Evolutionary conservation across 2,888 invertebrate genomes (phyloP), one percentile per base, ranked within the genome.

Genomic region (Strigamia transsilvanica): DNA sequence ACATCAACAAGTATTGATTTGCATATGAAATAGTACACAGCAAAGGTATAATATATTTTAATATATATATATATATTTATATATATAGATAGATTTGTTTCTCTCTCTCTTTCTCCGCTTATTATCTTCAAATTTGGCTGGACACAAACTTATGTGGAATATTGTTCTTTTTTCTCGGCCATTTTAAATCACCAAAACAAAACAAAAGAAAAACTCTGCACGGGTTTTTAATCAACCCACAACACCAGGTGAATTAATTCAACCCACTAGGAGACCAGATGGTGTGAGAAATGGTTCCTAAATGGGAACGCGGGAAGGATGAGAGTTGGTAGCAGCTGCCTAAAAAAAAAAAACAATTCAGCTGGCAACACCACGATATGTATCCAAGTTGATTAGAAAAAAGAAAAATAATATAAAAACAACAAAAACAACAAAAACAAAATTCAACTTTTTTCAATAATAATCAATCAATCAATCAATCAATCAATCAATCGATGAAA

Each of bases 21-120:
- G 82, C 82, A 82, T 82, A 82, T 82, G 51, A 82, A 41, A 82
- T 41, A 80, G 51, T 82, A 79, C 42, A 79, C 83, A 82, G 96
- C 82, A 82, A 82, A 42, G 42, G 42, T 80, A 41, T 38, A 41
- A 38, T 38, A 41, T 41, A 79, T 79, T 41, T 41, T 79, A 78
- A 78, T 78, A 79, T 41, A 41, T 41, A 79, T 41, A 41, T 41
- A 27, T 27, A 27, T 27, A 27, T 27, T 27, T 27, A 27, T 27
- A 27, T 27, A 27, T 27, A 27, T 27, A 27, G 27, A 79, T 79
- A 41, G 56, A 66, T 61, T 81, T 56, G 27, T 46, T 51, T 42
- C 5, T 61, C 23, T 15, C 21, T 27, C 66, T 61, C 23, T 15
- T 4, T 27, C 66, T 56, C 27, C 56, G 10, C 21, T 56, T 56